phyloP scores from a whole-genome alignment of 2,797 vertebrate species.

The Kryptopterus vitreolus region DNA sequence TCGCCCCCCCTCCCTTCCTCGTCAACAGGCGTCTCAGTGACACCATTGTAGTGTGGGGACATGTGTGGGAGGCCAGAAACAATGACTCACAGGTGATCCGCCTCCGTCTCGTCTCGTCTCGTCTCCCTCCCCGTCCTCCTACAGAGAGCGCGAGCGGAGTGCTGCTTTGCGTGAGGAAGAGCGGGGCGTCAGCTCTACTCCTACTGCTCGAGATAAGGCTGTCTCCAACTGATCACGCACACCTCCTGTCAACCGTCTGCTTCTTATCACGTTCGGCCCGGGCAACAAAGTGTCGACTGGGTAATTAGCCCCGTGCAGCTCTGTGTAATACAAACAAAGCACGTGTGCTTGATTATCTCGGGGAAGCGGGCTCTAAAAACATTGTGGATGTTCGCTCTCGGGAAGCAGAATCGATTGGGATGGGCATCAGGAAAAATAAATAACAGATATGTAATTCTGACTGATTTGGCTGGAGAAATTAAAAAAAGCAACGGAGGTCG shows the following conservation, averaged over 20 bases:
- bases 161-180: slow-evolving; percentile 76
- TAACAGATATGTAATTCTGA: background rate
- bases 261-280: slow-evolving; percentile 70
- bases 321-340: slow-evolving; percentile 46
- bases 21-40: background rate
- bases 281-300: slow-evolving; percentile 66
- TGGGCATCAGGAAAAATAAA: background rate
- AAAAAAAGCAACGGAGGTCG: background rate
- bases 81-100: slow-evolving; percentile 72
- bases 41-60: slow-evolving; percentile 26
- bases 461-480: background rate
- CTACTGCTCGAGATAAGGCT: slow-evolving; percentile 76
- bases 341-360: slow-evolving; percentile 17
- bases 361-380: background rate
- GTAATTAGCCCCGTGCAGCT: slow-evolving; percentile 64
- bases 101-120: slow-evolving; percentile 25
- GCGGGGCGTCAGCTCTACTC: slow-evolving; percentile 65
- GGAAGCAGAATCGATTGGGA: background rate
- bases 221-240: slow-evolving; percentile 76
- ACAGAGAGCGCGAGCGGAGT: slow-evolving; percentile 27
- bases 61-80: slow-evolving; percentile 54
- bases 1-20: background rate
- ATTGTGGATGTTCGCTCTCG: slow-evolving; percentile 7
- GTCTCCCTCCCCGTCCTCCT: slow-evolving; percentile 14
- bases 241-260: slow-evolving; percentile 80